phyloP scores from a whole-genome alignment of 2,797 vertebrate genomes.

The Pogonophryne albipinna region DNA sequence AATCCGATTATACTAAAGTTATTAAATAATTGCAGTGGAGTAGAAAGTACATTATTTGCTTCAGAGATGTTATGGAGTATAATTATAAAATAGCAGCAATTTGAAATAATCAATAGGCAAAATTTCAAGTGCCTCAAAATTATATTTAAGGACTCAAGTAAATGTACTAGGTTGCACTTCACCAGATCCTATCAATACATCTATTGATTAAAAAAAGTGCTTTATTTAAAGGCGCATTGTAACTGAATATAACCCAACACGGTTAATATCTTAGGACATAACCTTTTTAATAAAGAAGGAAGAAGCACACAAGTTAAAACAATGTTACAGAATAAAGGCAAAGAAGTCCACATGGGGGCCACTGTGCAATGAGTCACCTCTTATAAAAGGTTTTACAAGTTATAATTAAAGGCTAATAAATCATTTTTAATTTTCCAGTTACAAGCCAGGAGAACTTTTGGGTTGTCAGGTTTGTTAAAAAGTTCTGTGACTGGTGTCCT shows the following conservation, averaged over 20 bases:
- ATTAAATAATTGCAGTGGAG: no score
- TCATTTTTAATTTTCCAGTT: background rate
- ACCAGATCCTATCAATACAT: background rate
- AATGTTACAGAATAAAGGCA: background rate
- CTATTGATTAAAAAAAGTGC: conserved; percentile 6
- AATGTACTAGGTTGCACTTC: no score
- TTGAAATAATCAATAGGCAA: no score
- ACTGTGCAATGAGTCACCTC: background rate
- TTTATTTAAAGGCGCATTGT: background rate
- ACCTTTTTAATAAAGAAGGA: background rate
- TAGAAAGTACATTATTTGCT: no score
- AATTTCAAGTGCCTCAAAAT: no score
- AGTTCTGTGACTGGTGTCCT: background rate
- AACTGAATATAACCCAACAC: background rate
- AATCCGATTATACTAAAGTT: no score
- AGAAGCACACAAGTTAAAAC: background rate
- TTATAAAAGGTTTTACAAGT: background rate
- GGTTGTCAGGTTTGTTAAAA: background rate
- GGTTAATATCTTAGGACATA: background rate
- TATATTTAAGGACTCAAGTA: no score
- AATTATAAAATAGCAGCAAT: no score
- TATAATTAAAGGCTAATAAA: background rate
- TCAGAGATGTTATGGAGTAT: no score
- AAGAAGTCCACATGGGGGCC: background rate
- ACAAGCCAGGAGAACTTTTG: background rate